Evolutionary conservation across 2,113 vertebrate genomes (phyloP).

Genomic region (Trogon melanurus): DNA sequence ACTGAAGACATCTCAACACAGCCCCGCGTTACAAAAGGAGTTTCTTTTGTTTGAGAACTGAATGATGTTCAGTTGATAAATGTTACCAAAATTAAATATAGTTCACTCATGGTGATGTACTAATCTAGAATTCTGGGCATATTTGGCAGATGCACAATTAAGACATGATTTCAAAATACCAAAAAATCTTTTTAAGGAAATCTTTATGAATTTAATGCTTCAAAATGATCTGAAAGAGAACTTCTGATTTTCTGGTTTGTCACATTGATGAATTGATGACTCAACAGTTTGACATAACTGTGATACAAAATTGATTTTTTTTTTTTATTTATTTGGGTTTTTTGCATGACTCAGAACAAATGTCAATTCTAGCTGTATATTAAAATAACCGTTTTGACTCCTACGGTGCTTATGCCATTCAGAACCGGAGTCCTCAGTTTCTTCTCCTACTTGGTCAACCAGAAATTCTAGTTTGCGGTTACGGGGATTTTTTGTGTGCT

Average conservation of each 20-base stretch:
- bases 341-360: not conserved
- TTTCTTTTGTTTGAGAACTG: not conserved
- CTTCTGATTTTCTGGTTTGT: not conserved
- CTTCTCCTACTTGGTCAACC: not conserved
- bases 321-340: not conserved
- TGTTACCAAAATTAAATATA: not conserved
- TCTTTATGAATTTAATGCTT: not conserved
- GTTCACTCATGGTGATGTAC: not conserved
- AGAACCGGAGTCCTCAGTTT: not conserved
- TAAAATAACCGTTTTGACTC: not conserved
- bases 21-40: not conserved
- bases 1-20: not conserved
- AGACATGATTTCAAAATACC: not conserved
- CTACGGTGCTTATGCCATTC: not conserved
- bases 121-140: not conserved
- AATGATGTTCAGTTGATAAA: not conserved
- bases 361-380: not conserved
- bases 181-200: not conserved
- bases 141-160: not conserved
- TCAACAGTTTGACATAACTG: not conserved
- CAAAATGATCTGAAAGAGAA: rapidly evolving
- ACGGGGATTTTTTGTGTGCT: not conserved
- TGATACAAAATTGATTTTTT: not conserved
- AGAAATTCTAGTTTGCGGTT: not conserved
- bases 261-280: not conserved